Percentiles rank a stretch among this genome's conserved stretches.
Conservation (phyloP, 2,888 invertebrate genomes). For the Eumacrocentrus americanus region DNA sequence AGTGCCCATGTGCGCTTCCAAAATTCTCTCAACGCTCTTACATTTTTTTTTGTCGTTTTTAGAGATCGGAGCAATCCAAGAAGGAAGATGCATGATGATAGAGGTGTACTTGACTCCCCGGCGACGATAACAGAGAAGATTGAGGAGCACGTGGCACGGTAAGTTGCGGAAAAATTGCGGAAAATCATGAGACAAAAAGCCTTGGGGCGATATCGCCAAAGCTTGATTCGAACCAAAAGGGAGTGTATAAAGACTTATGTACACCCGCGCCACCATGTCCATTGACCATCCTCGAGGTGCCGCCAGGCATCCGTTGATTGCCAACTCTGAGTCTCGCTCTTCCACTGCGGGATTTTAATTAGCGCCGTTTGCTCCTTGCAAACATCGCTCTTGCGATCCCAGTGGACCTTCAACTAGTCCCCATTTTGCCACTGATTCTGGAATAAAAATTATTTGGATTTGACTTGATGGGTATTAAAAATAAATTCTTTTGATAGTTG, state of each 20-base stretch:
- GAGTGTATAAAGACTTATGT: constrained; percentile 33
- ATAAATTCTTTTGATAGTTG: constrained; percentile 22
- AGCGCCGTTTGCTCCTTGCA: constrained; percentile 58
- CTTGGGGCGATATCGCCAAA: constrained; percentile 12
- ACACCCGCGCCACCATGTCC: constrained; percentile 36
- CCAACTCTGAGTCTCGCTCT: constrained; percentile 36
- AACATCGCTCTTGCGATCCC: constrained; percentile 51
- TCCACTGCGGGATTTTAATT: constrained; percentile 58
- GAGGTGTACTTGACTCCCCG: constrained; percentile 23
- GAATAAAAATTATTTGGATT: constrained; percentile 37
- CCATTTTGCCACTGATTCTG: constrained; percentile 28
- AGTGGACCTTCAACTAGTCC: constrained; percentile 32
- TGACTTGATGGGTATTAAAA: neutral
- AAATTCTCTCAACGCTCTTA: neutral
- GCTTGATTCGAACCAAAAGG: constrained; percentile 21
- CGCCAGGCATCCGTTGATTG: constrained; percentile 54
- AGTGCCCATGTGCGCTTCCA: neutral
- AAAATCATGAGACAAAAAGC: constrained; percentile 20
- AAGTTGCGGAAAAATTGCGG: constrained; percentile 12
- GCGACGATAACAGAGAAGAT: constrained; percentile 24
- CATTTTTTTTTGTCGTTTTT: too few species aligned
- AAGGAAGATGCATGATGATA: constrained; percentile 14
- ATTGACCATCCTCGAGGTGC: constrained; percentile 53
- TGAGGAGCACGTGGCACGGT: constrained; percentile 23
- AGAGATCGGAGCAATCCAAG: neutral